Conservation (phyloP, 2,888 invertebrate species). For the Agrochola macilenta region DNA sequence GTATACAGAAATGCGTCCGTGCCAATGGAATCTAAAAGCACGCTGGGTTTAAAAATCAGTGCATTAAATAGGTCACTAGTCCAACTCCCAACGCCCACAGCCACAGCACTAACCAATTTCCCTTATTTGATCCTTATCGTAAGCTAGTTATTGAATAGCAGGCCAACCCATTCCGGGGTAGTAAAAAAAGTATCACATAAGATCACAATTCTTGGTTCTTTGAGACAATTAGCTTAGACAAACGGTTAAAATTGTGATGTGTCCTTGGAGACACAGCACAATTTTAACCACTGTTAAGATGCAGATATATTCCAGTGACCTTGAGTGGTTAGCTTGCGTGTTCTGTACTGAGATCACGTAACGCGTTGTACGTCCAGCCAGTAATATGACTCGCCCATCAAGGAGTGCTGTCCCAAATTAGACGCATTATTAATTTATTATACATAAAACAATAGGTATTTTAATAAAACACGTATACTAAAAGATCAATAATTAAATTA, state of each 20-base stretch:
- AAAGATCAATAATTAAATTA: no score
- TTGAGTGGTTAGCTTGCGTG: no score
- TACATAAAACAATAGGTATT: no score
- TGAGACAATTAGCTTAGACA: background rate
- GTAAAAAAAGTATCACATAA: background rate
- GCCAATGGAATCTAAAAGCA: conserved; percentile 45
- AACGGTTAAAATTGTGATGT: no score
- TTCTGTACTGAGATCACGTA: no score
- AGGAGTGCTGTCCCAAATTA: no score
- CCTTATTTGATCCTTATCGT: conserved; percentile 61
- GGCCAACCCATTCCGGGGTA: conserved; percentile 2
- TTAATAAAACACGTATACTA: no score
- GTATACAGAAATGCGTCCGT: conserved; percentile 19
- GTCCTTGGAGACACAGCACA: background rate
- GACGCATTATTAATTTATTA: no score
- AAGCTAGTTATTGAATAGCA: conserved; percentile 26
- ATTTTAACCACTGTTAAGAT: background rate
- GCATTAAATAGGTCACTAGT: conserved; percentile 54
- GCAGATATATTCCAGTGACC: no score
- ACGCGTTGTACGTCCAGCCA: no score
- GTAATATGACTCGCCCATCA: no score
- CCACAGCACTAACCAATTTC: conserved; percentile 56
- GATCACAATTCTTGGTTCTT: conserved; percentile 1
- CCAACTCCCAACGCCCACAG: conserved; percentile 31
- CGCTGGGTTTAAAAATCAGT: conserved; percentile 35